phyloP scores from a whole-genome alignment of 2,888 invertebrate species.

The Chelonus formosanus region DNA sequence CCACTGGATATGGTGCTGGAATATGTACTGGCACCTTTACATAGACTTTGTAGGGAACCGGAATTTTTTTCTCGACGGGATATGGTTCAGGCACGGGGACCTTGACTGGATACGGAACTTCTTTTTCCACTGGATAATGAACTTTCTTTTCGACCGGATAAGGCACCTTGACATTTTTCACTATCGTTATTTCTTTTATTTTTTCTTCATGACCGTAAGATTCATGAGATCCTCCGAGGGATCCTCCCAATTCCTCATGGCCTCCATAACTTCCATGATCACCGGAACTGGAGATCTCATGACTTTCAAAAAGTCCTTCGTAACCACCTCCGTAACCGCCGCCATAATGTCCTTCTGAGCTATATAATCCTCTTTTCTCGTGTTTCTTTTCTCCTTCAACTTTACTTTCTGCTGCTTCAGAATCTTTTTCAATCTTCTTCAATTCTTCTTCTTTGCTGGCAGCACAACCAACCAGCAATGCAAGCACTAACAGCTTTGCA shows the following conservation, averaged over 20 bases:
- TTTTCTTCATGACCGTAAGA: slow-evolving; percentile 49
- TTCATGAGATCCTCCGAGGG: slow-evolving; percentile 31
- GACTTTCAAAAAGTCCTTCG: slow-evolving; percentile 38
- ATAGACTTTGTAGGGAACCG: slow-evolving; percentile 57
- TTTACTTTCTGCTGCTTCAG: slow-evolving; percentile 42
- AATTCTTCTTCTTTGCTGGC: slow-evolving; percentile 34
- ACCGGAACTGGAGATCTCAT: slow-evolving; percentile 32
- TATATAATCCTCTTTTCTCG: slow-evolving; percentile 78
- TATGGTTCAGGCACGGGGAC: slow-evolving; percentile 69
- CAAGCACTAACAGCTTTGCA: slow-evolving; percentile 46
- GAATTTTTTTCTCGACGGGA: slow-evolving; percentile 66
- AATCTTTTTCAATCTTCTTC: background rate
- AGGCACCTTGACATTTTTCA: slow-evolving; percentile 67
- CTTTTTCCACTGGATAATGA: slow-evolving; percentile 73
- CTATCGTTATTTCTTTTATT: slow-evolving; percentile 59
- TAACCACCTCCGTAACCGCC: slow-evolving; percentile 42
- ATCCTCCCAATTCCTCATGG: background rate
- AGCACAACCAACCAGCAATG: slow-evolving; percentile 51
- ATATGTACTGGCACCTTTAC: slow-evolving; percentile 66
- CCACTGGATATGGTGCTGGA: slow-evolving; percentile 63
- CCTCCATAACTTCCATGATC: slow-evolving; percentile 33
- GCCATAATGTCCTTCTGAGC: slow-evolving; percentile 57
- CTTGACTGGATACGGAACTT: slow-evolving; percentile 70
- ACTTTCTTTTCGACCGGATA: slow-evolving; percentile 75
- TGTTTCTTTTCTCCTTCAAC: slow-evolving; percentile 74